phyloP scores from a whole-genome alignment of 2,113 vertebrate genomes.

The Microcebus jonahi region DNA sequence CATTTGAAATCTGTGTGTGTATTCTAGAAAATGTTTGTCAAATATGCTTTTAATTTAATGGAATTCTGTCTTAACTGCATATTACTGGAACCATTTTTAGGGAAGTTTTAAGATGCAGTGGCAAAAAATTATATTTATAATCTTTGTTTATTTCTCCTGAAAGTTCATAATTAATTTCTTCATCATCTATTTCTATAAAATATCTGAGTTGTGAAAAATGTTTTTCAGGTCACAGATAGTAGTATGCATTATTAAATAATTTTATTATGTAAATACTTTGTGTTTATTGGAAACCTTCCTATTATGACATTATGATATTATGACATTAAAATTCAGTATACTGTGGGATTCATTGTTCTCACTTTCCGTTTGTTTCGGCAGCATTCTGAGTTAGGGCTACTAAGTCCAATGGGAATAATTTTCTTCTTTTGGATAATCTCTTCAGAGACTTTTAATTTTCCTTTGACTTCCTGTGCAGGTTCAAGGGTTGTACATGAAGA shows the following conservation, averaged over 20 bases:
- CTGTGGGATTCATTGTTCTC: slow-evolving; percentile 65
- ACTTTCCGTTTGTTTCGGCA: neutral
- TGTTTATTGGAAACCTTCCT: slow-evolving; percentile 74
- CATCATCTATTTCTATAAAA: slow-evolving; percentile 69
- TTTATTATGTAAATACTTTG: slow-evolving; percentile 79
- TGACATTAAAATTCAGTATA: slow-evolving; percentile 60
- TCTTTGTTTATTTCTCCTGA: neutral
- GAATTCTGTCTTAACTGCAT: neutral
- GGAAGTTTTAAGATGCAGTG: neutral
- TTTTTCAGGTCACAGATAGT: slow-evolving; percentile 76
- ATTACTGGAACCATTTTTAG: neutral
- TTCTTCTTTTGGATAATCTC: slow-evolving; percentile 79
- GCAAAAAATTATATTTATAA: neutral
- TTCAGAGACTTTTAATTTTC: slow-evolving; percentile 79
- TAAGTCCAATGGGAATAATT: slow-evolving; percentile 71
- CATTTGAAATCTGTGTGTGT: neutral
- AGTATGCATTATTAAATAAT: slow-evolving; percentile 74
- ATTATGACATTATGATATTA: too few relatives aligned
- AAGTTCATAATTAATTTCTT: slow-evolving; percentile 71
- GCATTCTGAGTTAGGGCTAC: slow-evolving; percentile 65
- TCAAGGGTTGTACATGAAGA: slow-evolving; percentile 54
- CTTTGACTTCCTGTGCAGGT: slow-evolving; percentile 76
- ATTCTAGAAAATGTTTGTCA: neutral
- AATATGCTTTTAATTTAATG: neutral
- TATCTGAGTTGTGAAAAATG: slow-evolving; percentile 68